phyloP scores from a whole-genome alignment of 2,888 invertebrate species.

The Sarcophaga rosellei region DNA sequence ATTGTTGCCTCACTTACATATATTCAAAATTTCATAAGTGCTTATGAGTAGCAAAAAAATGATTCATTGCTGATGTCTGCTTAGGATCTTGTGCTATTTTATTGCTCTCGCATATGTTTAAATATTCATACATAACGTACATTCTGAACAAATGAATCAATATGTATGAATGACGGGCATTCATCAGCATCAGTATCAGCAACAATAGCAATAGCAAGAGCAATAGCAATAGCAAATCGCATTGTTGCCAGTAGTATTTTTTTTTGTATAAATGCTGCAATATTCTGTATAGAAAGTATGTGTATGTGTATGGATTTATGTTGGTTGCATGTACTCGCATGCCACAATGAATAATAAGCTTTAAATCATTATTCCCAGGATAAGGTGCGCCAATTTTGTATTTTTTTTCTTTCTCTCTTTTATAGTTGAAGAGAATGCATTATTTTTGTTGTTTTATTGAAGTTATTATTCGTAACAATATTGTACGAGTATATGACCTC shows the following conservation, averaged over 20 bases:
- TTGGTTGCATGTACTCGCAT: constrained; percentile 28
- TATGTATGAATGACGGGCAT: constrained; percentile 50
- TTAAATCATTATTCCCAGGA: constrained; percentile 67
- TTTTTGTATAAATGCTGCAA: constrained; percentile 24
- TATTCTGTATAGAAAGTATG: not conserved
- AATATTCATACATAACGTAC: not conserved
- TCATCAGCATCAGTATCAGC: constrained; percentile 31
- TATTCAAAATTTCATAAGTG: not conserved
- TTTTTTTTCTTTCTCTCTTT: not conserved
- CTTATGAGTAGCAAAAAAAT: too few species aligned
- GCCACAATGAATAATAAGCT: constrained; percentile 62
- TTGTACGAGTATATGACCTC: constrained; percentile 59
- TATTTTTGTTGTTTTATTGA: constrained; percentile 25
- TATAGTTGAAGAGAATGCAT: constrained; percentile 28
- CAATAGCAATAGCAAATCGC: constrained; percentile 18
- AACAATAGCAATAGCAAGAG: constrained; percentile 4
- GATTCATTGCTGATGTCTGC: not conserved
- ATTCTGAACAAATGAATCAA: constrained; percentile 45
- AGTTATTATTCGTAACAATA: constrained; percentile 56
- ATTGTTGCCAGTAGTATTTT: not conserved
- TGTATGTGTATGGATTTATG: not conserved
- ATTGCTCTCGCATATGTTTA: too few species aligned
- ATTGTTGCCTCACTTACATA: too few species aligned
- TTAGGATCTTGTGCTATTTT: not conserved
- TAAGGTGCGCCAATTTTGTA: constrained; percentile 66